Evolutionary conservation across 1,140 invertebrate genomes (phyloP).

Genomic region (Drosophila parvula): DNA sequence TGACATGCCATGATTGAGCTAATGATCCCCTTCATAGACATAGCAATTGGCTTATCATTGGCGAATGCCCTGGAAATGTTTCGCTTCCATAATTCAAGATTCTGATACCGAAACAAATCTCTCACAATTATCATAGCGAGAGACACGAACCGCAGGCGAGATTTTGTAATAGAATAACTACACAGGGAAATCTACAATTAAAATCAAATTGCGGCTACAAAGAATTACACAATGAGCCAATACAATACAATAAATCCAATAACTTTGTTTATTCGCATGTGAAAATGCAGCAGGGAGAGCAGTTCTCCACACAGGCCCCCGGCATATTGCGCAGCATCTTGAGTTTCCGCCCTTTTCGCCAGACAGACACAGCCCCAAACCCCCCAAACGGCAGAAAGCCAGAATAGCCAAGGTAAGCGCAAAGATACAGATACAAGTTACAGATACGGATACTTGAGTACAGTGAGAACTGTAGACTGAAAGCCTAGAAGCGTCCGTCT

Average conservation of each 20-base stretch:
- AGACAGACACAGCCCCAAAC: constrained; percentile 3
- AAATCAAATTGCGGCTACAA: constrained; percentile 67
- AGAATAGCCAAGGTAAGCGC: constrained; percentile 43
- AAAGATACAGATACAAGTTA: constrained; percentile 32
- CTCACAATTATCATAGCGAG: constrained; percentile 33
- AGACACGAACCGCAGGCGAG: constrained; percentile 24
- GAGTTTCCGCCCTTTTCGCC: constrained; percentile 60
- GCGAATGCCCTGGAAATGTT: neutral
- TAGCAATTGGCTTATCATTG: constrained; percentile 7
- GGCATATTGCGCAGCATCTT: constrained; percentile 76
- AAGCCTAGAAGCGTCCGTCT: no score
- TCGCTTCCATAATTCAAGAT: constrained; percentile 25
- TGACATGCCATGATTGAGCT: constrained; percentile 19
- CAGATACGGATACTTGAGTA: constrained; percentile 15
- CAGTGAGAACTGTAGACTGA: neutral
- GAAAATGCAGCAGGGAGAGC: constrained; percentile 53
- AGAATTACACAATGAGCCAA: constrained; percentile 61
- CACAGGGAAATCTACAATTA: constrained; percentile 60
- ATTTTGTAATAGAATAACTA: constrained; percentile 16
- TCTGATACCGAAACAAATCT: constrained; percentile 10
- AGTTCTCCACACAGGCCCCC: neutral
- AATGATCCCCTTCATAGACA: constrained; percentile 4
- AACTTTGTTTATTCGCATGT: constrained; percentile 68
- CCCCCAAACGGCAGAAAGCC: neutral
- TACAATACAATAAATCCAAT: constrained; percentile 66